phyloP scores from a whole-genome alignment of 2,113 vertebrate genomes.

The Donacobius atricapilla region DNA sequence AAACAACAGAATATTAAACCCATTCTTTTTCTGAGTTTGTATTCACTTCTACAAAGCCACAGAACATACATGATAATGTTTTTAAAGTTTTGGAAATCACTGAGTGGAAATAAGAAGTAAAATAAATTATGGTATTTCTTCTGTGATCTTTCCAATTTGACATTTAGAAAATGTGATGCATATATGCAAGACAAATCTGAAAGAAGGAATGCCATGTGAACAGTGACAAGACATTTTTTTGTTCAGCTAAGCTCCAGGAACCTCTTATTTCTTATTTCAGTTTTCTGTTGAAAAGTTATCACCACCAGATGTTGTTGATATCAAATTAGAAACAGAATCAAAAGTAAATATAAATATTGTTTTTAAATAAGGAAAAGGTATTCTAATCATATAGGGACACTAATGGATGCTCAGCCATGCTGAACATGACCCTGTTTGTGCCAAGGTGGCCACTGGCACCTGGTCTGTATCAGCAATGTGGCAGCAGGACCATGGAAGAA shows the following conservation, averaged over 20 bases:
- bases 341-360: background rate
- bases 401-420: background rate
- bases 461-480: background rate
- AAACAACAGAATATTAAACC: background rate
- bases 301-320: background rate
- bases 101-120: background rate
- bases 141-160: background rate
- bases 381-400: background rate
- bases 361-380: background rate
- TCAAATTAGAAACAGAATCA: background rate
- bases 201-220: background rate
- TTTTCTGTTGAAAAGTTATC: background rate
- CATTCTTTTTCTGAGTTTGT: background rate
- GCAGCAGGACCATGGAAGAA: background rate
- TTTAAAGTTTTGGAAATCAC: background rate
- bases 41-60: background rate
- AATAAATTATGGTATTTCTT: background rate
- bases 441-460: background rate
- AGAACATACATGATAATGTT: background rate
- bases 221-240: background rate
- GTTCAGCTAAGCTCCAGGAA: accelerated
- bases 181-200: background rate
- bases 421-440: background rate
- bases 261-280: background rate
- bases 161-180: background rate